These are phyloP conservation scores for Antedon mediterranea DNA, from an alignment of 53 echinoderm and acorn worm species.

Conservation along the genomic window DNA sequence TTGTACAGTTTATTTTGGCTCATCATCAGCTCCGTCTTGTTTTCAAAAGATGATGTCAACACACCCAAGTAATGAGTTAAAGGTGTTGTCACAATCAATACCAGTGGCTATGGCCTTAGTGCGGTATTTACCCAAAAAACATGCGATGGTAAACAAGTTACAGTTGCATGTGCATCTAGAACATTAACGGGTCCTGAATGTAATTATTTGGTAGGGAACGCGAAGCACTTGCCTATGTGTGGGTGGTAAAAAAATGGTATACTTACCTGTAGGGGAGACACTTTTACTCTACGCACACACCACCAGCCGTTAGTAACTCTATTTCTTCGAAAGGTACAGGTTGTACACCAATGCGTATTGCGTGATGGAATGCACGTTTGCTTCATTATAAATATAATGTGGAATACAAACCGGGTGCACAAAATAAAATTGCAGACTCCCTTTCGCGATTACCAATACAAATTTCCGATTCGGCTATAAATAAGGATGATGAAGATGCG, in stretches of 20 bases:
- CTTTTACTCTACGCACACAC: conserved; percentile 25
- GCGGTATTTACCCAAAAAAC: conserved; percentile 25
- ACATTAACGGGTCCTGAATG: conserved; percentile 7
- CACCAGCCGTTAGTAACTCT: conserved; percentile 30
- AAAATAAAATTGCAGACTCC: conserved; percentile 39
- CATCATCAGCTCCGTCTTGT: conserved; percentile 46
- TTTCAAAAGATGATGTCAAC: conserved; percentile 47
- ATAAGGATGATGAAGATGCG: conserved; percentile 5
- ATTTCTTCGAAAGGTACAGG: conserved; percentile 28
- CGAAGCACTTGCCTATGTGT: conserved; percentile 34
- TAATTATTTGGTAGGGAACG: conserved; percentile 18
- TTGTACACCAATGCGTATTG: conserved; percentile 27
- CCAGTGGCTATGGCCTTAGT: conserved; percentile 21
- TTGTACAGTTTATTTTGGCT: conserved; percentile 40
- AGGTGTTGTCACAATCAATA: conserved; percentile 25
- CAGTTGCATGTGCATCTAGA: conserved; percentile 13
- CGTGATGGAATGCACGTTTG: conserved; percentile 26
- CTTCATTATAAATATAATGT: conserved; percentile 32
- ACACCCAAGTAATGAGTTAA: too few species aligned
- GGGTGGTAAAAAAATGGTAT: conserved; percentile 28
- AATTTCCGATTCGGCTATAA: neutral
- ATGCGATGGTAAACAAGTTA: conserved; percentile 8
- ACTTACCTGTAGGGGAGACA: conserved; percentile 38
- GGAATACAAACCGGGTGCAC: conserved; percentile 24
- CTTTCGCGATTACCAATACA: conserved; percentile 18